These are phyloP conservation scores for Enteromius thamalakanensis DNA, from an alignment of 2,797 vertebrate genomes.

Conservation along the genomic window DNA sequence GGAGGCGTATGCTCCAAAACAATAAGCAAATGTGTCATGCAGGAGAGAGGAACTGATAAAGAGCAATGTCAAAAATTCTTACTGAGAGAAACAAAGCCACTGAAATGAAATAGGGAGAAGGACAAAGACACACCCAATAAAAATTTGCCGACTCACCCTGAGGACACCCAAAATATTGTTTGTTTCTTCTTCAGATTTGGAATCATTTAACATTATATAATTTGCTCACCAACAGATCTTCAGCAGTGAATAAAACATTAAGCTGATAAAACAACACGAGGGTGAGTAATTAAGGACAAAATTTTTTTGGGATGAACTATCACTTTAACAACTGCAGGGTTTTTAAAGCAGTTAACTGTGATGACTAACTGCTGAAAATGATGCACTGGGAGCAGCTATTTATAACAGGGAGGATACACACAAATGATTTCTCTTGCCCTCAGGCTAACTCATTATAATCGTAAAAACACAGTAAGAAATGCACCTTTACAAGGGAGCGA, in stretches of 20 bases:
- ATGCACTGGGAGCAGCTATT: not conserved
- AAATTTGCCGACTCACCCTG: not conserved
- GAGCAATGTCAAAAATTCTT: not conserved
- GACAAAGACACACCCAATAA: not conserved
- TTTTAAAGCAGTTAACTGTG: not conserved
- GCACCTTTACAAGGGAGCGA: conserved; percentile 88
- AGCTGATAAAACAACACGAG: not conserved
- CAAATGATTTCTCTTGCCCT: not conserved
- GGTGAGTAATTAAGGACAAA: not conserved
- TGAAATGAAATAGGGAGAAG: not conserved
- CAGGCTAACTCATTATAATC: conserved; percentile 66
- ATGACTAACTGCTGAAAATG: conserved; percentile 22
- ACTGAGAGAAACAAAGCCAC: not conserved
- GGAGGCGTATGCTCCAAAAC: not conserved
- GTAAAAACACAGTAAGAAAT: conserved; percentile 64
- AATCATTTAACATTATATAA: not conserved
- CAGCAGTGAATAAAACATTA: not conserved
- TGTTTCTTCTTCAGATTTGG: not conserved
- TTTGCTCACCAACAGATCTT: not conserved
- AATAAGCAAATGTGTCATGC: not conserved
- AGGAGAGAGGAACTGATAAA: not conserved
- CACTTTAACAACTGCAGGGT: not conserved
- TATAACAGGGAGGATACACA: not conserved
- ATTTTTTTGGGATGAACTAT: not conserved
- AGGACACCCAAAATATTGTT: not conserved